Base-by-base conservation (phyloP, 2,888 invertebrate genomes). In the Melipona bicolor region DNA sequence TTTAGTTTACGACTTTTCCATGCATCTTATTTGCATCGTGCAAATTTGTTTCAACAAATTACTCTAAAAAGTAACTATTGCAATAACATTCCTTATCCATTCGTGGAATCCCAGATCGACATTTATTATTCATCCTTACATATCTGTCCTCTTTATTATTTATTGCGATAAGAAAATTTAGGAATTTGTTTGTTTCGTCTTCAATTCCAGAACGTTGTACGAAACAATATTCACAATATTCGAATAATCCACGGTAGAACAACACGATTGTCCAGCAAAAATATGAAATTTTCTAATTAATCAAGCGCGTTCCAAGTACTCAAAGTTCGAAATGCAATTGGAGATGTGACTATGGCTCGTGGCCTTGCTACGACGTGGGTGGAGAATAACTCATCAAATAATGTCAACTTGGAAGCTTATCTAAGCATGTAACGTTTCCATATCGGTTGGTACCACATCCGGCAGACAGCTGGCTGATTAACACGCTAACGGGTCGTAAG, bases 321-420 rank as follows among this genome's bases (percentile, higher is more conserved):
- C 75, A 50, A n/a, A 68, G 2, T 11, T 19, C 9, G 4, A 19
- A 36, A 9, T 43, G 0, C 27, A 27, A 56, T 36, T 54, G 19
- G 21, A 36, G 19, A 69, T 79, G 69, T 83, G 83, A 84, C 80
- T 77, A 62, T 70, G 32, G 56, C 54, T 69, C 72, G 65, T 62
- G 64, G 54, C 36, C 52, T 64, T 54, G 83, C 61, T 65, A 79
- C n/a, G 43, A 15, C 15, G 13, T 2, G 56, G 32, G 11, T 52
- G 52, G 36, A 50, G 79, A 83, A 76, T 76, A 79, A 87, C 80
- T 80, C 77, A 81, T 77, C 78, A 76, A 84, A 79, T 79, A 86
- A 84, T 75, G 77, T 81, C 83, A 79, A 81, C 82, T 83, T 83
- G 70, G 69, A 72, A 81, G 77, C 77, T 88, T 84, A 80, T 82